Evolutionary conservation across 2,888 invertebrate species (phyloP).

Genomic region (Cyclophora punctaria): DNA sequence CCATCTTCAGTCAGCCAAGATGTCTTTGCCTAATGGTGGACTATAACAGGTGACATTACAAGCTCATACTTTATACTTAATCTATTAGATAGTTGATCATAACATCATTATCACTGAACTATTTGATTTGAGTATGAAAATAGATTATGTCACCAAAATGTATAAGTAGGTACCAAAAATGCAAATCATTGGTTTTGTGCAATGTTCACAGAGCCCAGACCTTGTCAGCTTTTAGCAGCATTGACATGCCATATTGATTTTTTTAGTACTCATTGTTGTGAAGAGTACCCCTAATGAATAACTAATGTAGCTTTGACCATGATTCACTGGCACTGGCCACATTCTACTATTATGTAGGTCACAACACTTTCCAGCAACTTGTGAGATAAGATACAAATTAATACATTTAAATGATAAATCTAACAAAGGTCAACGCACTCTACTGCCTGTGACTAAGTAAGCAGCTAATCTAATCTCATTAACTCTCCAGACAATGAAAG

Average conservation of each 20-base stretch:
- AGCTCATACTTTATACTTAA: no score
- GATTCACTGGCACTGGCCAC: neutral
- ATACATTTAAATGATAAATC: slow-evolving; percentile 32
- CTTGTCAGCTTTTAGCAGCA: neutral
- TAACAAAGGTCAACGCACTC: slow-evolving; percentile 41
- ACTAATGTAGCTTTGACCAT: neutral
- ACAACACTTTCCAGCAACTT: slow-evolving; percentile 17
- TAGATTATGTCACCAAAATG: no score
- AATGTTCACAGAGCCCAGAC: neutral
- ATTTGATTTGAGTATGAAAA: no score
- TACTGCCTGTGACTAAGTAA: slow-evolving; percentile 15
- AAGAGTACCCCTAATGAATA: no score
- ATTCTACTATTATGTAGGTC: slow-evolving; percentile 15
- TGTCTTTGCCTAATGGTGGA: no score
- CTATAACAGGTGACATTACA: no score
- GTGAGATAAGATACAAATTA: slow-evolving; percentile 21
- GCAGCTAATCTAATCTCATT: slow-evolving; percentile 9
- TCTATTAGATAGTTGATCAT: no score
- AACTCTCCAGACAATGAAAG: slow-evolving; percentile 13
- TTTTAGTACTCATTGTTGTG: neutral
- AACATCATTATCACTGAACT: no score
- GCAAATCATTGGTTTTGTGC: no score
- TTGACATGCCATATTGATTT: neutral
- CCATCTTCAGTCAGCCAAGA: no score
- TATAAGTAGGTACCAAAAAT: no score